Evolutionary conservation across 1,140 invertebrate species (phyloP).

Genomic region (Macrocentrus cingulum): DNA sequence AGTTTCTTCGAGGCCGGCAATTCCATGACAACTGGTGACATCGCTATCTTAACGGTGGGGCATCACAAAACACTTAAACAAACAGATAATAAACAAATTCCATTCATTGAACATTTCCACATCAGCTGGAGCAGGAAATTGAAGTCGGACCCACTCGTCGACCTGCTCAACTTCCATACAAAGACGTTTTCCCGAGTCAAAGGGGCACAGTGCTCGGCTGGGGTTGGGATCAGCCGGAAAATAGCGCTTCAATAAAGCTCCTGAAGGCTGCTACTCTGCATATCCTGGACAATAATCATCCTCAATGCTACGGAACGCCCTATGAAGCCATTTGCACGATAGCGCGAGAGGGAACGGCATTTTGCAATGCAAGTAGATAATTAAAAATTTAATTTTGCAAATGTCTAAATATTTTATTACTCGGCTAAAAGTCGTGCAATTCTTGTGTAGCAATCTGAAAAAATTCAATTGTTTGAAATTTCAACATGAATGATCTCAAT

Average conservation of each 20-base stretch:
- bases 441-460: too few species aligned
- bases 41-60: constrained; percentile 1
- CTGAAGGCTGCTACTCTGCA: not conserved
- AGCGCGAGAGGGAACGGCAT: not conserved
- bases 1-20: not conserved
- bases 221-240: constrained; percentile 3
- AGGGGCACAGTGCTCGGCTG: constrained; percentile 3
- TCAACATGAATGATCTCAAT: too few species aligned
- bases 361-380: constrained; percentile 14
- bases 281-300: not conserved
- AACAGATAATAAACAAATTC: too few species aligned
- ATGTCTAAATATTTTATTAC: not conserved
- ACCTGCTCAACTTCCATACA: not conserved
- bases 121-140: not conserved
- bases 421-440: too few species aligned
- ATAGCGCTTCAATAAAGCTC: not conserved
- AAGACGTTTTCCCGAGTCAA: not conserved
- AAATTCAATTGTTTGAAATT: too few species aligned
- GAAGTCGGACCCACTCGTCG: not conserved
- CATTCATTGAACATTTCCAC: too few species aligned
- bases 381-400: too few species aligned
- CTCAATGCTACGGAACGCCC: too few species aligned
- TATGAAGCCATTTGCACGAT: not conserved
- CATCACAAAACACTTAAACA: too few species aligned
- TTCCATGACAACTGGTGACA: not conserved